Base-by-base conservation (phyloP, 2,888 invertebrate genomes). In the Metellina segmentata region DNA sequence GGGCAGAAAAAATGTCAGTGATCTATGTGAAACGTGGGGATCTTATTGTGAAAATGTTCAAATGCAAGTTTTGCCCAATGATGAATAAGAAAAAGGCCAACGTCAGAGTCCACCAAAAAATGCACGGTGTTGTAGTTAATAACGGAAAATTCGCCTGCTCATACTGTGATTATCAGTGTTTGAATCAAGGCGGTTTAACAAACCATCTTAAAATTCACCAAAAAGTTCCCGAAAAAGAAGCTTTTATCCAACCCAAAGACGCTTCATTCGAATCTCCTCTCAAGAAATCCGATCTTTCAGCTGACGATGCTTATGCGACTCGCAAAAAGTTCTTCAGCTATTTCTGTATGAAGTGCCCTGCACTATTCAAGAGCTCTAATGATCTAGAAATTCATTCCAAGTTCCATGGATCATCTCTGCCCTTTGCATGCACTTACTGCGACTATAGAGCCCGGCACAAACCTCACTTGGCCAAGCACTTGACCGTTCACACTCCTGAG, bases 11-110 rank as follows among this genome's bases (percentile, higher is more conserved):
- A 85, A 96, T 97, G 86, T 97, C 97, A 0, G 95, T 96, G 85
- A 97, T 97, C 6, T 97, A 97, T 97, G 97, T 97, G 0, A 97
- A 97, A 0, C 96, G 96, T 71, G 96, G 96, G 92, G 97, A 96
- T 16, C 96, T 96, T 87, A 96, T 97, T 92, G 96, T 96, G 85
- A 97, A 97, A 95, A 97, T 98, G 96, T 97, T 97, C 94, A 97
- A 97, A 94, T 98, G 98, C 94, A 96, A 97, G 53, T 97, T 96
- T 94, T 98, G 98, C 94, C 97, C 98, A 0, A 97, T 97, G 94
- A 97, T 97, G 16, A 97, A 97, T 94, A 96, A 97, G n/a, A 96
- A 97, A 82, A 96, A 97, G 94, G 96, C 97, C 77, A 97, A 97
- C 94, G 97, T 98, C 91, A 96, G 96, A 53, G 97, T 97, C 94